A percentile compares a stretch with the other conserved stretches of the same genome.
Conservation (phyloP, 2,888 invertebrate species). For the Clitarchus hookeri region DNA sequence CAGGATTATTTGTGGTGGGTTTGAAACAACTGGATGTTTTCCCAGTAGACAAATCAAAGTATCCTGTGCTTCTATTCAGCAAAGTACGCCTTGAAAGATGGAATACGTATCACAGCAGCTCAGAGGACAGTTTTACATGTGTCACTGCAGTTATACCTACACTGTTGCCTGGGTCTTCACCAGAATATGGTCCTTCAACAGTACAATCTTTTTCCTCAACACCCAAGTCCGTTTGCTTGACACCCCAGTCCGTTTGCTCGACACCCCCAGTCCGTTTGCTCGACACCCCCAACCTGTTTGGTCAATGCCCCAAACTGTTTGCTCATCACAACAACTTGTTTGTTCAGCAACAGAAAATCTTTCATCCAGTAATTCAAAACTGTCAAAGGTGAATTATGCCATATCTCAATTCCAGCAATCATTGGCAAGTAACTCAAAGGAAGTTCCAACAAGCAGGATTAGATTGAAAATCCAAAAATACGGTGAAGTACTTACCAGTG, state of each 20-base stretch:
- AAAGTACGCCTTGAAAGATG: conserved; percentile 1
- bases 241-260: not conserved
- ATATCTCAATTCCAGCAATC: not conserved
- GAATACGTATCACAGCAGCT: not conserved
- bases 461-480: not conserved
- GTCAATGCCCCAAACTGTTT: not conserved
- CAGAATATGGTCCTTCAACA: not conserved
- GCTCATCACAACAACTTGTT: not conserved
- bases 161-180: not conserved
- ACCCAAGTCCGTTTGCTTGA: not conserved
- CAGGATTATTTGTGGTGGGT: not conserved
- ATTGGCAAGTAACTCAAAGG: not conserved
- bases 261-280: not conserved
- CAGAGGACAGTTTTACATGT: not conserved
- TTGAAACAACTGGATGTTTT: not conserved
- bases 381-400: not conserved
- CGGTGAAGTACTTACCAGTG: not conserved
- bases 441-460: not conserved
- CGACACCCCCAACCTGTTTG: not conserved
- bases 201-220: not conserved
- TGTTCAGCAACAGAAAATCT: not conserved
- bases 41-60: not conserved
- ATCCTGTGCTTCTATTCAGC: not conserved
- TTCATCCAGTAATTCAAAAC: not conserved
- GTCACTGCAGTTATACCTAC: not conserved